phyloP scores from a whole-genome alignment of 1,140 invertebrate species.

The Littorina saxatilis region DNA sequence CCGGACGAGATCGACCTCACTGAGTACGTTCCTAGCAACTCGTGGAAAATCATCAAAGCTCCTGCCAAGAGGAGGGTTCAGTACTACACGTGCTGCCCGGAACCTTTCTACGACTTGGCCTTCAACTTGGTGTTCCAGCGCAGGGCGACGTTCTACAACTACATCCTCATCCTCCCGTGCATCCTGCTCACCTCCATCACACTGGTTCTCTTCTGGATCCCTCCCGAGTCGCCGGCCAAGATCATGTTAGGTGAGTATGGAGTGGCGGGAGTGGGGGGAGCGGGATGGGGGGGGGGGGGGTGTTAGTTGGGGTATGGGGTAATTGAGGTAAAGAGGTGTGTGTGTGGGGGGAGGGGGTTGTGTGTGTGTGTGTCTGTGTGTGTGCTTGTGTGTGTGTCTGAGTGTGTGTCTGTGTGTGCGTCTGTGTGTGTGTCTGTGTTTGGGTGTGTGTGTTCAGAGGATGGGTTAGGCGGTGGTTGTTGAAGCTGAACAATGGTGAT shows the following conservation, averaged over 20 bases:
- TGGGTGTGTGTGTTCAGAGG: background rate
- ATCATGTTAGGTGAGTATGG: conserved; percentile 72
- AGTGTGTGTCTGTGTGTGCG: too few species aligned
- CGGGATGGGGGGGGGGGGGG: too few species aligned
- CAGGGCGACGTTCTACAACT: conserved; percentile 74
- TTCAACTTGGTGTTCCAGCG: conserved; percentile 71
- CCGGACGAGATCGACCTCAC: conserved; percentile 59
- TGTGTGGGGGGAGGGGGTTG: too few species aligned
- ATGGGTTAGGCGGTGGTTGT: background rate
- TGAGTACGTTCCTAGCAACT: conserved; percentile 73
- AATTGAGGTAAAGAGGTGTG: too few species aligned
- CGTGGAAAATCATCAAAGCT: conserved; percentile 70
- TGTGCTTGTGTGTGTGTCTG: too few species aligned
- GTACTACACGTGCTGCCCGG: conserved; percentile 72
- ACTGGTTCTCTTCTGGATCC: conserved; percentile 76
- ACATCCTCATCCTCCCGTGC: conserved; percentile 75
- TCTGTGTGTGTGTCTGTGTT: too few species aligned
- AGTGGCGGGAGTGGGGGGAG: too few species aligned
- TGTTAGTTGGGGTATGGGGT: too few species aligned
- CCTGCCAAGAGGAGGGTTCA: conserved; percentile 60
- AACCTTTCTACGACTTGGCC: conserved; percentile 72
- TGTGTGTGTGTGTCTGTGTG: too few species aligned
- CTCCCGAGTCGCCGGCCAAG: conserved; percentile 76
- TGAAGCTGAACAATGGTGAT: too few species aligned
- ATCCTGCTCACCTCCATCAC: conserved; percentile 75